Evolutionary conservation across 2,888 invertebrate genomes (phyloP), one percentile per base, ranked within the genome.

Genomic region (Gordius sp.): DNA sequence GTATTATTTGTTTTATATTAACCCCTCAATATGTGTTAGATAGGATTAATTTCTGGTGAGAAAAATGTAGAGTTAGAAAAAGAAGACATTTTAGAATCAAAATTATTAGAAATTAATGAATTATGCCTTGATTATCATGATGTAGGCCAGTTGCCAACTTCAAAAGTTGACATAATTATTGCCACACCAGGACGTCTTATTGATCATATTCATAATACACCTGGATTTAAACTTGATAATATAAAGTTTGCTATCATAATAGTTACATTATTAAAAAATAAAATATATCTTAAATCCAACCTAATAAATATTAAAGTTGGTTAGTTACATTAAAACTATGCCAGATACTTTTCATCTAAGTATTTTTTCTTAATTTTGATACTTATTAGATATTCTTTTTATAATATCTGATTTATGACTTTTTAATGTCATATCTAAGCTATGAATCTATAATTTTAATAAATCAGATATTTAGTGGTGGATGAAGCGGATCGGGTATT

Each of bases 401-500:
- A n/a, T n/a, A n/a, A n/a, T n/a, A n/a, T n/a, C n/a, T n/a, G n/a
- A n/a, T n/a, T n/a, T n/a, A n/a, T n/a, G n/a, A n/a, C n/a, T n/a
- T n/a, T n/a, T n/a, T n/a, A n/a, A n/a, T n/a, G n/a, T n/a, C n/a
- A n/a, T n/a, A n/a, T n/a, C n/a, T n/a, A n/a, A n/a, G n/a, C n/a
- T n/a, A n/a, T n/a, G n/a, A n/a, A n/a, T n/a, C n/a, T n/a, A n/a
- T n/a, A n/a, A n/a, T n/a, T n/a, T 13, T n/a, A 33, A 33, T 33
- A n/a, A 33, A 13, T 33, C n/a, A 47, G 47, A 20, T 47, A 47
- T 47, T 4, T 47, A 4, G 23, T 20, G 20, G 20, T 47, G 8
- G 55, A 54, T 54, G 55, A 54, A 54, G 55, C 55, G 8, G 47
- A 47, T 23, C 8, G 47, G 4, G 20, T 47, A 4, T 47, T 47